phyloP scores from a whole-genome alignment of 1,140 invertebrate species.

The Hesperophylax magnus region DNA sequence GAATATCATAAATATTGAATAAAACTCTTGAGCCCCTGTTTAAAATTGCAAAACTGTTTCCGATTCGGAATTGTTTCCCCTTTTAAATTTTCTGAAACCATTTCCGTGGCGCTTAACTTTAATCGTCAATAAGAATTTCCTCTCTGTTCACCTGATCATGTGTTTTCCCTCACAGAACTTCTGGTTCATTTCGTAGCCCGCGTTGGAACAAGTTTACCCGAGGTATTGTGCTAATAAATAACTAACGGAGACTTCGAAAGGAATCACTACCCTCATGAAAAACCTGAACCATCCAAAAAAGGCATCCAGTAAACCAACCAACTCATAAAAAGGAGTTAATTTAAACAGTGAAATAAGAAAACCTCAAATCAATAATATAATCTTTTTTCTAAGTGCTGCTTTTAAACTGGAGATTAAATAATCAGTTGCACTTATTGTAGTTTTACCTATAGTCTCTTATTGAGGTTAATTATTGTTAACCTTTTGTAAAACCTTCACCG shows the following conservation, averaged over 20 bases:
- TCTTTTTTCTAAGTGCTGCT: neutral
- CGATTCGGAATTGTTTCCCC: too few species aligned
- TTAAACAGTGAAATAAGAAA: neutral
- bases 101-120: neutral
- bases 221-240: slow-evolving; percentile 39
- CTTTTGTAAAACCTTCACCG: neutral
- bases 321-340: neutral
- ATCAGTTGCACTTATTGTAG: neutral
- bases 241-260: slow-evolving; percentile 13
- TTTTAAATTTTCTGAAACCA: too few species aligned
- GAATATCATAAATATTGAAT: too few species aligned
- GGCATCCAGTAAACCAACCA: neutral
- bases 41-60: too few species aligned
- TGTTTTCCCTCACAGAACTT: slow-evolving; percentile 13
- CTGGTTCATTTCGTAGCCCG: neutral
- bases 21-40: too few species aligned
- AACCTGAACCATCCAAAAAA: neutral
- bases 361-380: too few species aligned
- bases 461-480: slow-evolving; percentile 40
- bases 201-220: slow-evolving; percentile 35
- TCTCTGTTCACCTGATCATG: slow-evolving; percentile 8
- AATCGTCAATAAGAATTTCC: slow-evolving; percentile 9
- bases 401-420: neutral
- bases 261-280: slow-evolving; percentile 32
- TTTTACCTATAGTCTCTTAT: neutral